phyloP scores from a whole-genome alignment of 2,797 vertebrate species.

The Podarcis lilfordi region DNA sequence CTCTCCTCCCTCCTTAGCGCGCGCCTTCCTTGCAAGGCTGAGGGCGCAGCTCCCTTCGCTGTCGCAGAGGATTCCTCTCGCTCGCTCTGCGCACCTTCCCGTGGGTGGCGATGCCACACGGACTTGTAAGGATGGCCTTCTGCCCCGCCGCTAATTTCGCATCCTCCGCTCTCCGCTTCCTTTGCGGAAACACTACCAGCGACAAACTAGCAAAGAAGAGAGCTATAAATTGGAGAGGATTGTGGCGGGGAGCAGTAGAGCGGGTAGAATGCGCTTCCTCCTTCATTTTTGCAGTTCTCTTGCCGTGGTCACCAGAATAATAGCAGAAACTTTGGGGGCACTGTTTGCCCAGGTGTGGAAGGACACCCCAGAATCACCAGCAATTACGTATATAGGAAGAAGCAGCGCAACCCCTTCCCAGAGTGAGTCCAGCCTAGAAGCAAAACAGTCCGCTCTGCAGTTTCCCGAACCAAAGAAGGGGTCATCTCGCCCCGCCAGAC shows the following conservation, averaged over 20 bases:
- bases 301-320: neutral
- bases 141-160: neutral
- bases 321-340: too few species aligned
- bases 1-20: too few species aligned
- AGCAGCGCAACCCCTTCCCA: neutral
- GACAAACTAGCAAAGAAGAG: neutral
- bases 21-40: neutral
- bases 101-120: constrained; percentile 36
- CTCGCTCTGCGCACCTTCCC: too few species aligned
- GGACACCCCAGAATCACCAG: neutral
- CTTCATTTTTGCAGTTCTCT: too few species aligned
- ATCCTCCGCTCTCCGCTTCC: neutral
- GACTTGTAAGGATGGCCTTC: neutral
- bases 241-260: neutral
- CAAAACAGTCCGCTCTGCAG: neutral
- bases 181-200: too few species aligned
- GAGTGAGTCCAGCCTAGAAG: neutral
- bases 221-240: too few species aligned
- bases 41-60: too few species aligned
- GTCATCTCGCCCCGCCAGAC: neutral
- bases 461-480: neutral
- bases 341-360: too few species aligned
- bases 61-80: too few species aligned
- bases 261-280: neutral
- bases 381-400: neutral